These are phyloP conservation scores for Neotoma lepida DNA, from an alignment of 2,113 vertebrate species.

Conservation along the genomic window DNA sequence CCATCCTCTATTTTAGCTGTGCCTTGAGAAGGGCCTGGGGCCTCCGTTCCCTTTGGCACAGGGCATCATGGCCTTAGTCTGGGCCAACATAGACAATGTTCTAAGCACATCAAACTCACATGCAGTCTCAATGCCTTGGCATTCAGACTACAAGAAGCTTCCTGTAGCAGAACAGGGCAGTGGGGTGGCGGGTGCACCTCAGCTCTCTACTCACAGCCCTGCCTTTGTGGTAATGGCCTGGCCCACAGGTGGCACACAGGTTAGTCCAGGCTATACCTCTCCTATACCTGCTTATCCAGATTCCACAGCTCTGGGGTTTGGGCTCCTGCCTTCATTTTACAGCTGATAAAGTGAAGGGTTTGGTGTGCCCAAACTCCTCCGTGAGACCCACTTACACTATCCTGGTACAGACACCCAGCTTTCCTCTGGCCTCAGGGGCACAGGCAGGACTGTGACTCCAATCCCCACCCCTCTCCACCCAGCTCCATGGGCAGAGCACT, in stretches of 20 bases:
- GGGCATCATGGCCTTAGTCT: too few species aligned
- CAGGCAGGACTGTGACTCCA: not conserved
- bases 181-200: fast-evolving
- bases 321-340: not conserved
- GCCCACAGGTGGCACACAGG: not conserved
- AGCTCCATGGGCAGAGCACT: not conserved
- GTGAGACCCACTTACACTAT: not conserved
- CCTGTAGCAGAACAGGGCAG: not conserved
- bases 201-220: not conserved
- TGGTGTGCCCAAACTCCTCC: not conserved
- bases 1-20: not conserved
- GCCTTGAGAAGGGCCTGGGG: not conserved
- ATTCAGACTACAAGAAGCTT: not conserved
- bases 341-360: not conserved
- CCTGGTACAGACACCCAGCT: not conserved
- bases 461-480: not conserved
- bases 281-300: not conserved
- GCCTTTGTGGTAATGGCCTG: not conserved
- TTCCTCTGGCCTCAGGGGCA: not conserved
- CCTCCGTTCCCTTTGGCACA: not conserved
- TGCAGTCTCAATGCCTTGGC: not conserved
- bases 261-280: not conserved
- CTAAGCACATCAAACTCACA: not conserved
- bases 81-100: not conserved
- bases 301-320: not conserved